Percentiles rank a stretch among this genome's conserved stretches.
Evolutionary conservation across 2,113 vertebrate genomes (phyloP).

Genomic region (Lynx canadensis): DNA sequence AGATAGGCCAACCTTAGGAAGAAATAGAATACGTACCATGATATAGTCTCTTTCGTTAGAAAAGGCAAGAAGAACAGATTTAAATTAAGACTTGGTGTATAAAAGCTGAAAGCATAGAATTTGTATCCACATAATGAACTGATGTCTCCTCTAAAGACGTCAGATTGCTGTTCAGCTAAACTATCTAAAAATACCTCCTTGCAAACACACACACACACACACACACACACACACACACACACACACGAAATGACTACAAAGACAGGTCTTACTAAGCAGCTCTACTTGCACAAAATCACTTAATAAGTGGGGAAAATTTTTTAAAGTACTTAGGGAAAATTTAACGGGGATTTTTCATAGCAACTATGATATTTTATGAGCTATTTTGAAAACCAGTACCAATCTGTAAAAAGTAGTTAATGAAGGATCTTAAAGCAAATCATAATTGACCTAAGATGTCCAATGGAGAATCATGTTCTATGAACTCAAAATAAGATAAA

Average conservation of each 20-base stretch:
- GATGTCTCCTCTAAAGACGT: constrained; percentile 73
- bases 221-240: constrained; percentile 35
- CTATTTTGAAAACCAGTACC: constrained; percentile 66
- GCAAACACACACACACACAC: constrained; percentile 81
- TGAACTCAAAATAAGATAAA: constrained; percentile 17
- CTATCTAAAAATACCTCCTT: constrained; percentile 79
- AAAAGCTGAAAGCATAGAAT: constrained; percentile 79
- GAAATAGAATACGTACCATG: constrained; percentile 80
- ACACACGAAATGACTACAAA: constrained; percentile 80
- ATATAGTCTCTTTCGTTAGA: constrained; percentile 72
- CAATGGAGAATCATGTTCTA: constrained; percentile 17
- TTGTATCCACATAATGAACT: constrained; percentile 74
- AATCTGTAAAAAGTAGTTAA: constrained; percentile 53
- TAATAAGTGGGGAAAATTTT: constrained; percentile 67
- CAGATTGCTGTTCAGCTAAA: constrained; percentile 77
- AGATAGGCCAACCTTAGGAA: constrained; percentile 63
- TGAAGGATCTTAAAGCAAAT: constrained; percentile 52
- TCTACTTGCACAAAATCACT: constrained; percentile 78
- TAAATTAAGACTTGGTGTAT: constrained; percentile 80
- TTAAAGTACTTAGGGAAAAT: constrained; percentile 66
- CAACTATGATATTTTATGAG: constrained; percentile 61
- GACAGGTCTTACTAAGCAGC: constrained; percentile 84
- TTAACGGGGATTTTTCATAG: constrained; percentile 60
- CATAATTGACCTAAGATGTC: constrained; percentile 42
- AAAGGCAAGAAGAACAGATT: constrained; percentile 77